A percentile compares a stretch with the other conserved stretches of the same genome.
Conservation (phyloP, 2,113 vertebrate genomes). For the Mungos mungo region DNA sequence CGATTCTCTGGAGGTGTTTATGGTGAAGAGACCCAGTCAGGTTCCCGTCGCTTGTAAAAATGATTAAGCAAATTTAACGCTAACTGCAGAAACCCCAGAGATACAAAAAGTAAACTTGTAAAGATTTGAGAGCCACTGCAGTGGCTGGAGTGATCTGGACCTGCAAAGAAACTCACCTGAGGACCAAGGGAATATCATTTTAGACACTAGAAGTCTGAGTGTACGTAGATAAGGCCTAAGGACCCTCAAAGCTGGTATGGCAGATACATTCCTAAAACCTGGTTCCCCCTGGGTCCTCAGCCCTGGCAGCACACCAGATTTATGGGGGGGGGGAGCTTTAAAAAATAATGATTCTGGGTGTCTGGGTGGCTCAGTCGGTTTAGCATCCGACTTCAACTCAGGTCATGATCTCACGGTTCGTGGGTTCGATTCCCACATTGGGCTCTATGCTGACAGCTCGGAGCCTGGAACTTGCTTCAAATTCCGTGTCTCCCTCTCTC, state of each 20-base stretch:
- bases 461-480: too few species aligned
- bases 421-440: too few species aligned
- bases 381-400: too few species aligned
- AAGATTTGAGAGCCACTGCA: not conserved
- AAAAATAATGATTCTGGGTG: not conserved
- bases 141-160: fast-evolving
- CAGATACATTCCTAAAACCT: not conserved
- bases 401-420: too few species aligned
- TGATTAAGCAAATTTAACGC: not conserved
- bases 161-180: not conserved
- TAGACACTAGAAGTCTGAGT: not conserved
- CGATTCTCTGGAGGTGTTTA: not conserved
- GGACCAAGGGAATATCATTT: not conserved
- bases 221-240: not conserved
- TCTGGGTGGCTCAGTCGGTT: too few species aligned
- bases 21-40: not conserved
- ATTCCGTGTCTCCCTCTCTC: too few species aligned
- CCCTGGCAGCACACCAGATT: not conserved
- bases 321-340: not conserved
- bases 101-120: not conserved
- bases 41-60: not conserved
- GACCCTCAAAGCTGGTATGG: not conserved
- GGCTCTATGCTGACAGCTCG: too few species aligned
- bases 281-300: not conserved
- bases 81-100: not conserved